Base-by-base conservation (phyloP, 2,797 vertebrate species). In the Acanthis flammea region DNA sequence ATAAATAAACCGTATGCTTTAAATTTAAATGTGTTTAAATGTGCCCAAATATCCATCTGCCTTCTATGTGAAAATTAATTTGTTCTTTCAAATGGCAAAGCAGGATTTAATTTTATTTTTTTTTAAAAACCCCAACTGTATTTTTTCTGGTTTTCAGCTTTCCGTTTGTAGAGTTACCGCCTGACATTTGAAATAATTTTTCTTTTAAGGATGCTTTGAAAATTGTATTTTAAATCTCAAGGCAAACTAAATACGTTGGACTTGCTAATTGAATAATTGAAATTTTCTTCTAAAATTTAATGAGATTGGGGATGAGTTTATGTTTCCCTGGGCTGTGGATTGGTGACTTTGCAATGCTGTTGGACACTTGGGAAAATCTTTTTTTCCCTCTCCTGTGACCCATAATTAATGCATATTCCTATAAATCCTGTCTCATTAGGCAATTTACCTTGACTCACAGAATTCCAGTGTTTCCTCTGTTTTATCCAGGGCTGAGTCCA, bases 191-290 rank as follows among this genome's bases (percentile, higher is more conserved):
- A 39, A 82, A 62, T 15, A 39, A 39, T 39, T 39, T 39, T 39
- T 39, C 39, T 39, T 39, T 39, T 39, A 39, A 39, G 15, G 39
- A 39, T 3, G 14, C 39, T 39, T 39, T 39, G 39, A 15, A 39
- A 39, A 15, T 39, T 39, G 39, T 39, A 39, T 4, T 13, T 54
- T 19, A 37, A 70, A 24, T n/a, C 79, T 73, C 19, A 13, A 58
- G 19, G 12, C 0, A 0, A 45, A 7, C 13, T 37, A 1, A 13
- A 14, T 48, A 18, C 0, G 1, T 67, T 39, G 35, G 44, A 25
- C 4, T 55, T 42, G 28, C n/a, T 71, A 63, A 60, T n/a, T 21
- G 45, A 82, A 42, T 67, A 92, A 73, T 12, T 61, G 12, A 71
- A 68, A 14, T 73, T 94, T 31, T 88, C 37, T 71, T 83, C 45